Percentiles rank a stretch among this genome's conserved stretches.
These are phyloP conservation scores for Aphodius sticticus DNA, from an alignment of 2,888 invertebrate genomes.

Conservation along the genomic window DNA sequence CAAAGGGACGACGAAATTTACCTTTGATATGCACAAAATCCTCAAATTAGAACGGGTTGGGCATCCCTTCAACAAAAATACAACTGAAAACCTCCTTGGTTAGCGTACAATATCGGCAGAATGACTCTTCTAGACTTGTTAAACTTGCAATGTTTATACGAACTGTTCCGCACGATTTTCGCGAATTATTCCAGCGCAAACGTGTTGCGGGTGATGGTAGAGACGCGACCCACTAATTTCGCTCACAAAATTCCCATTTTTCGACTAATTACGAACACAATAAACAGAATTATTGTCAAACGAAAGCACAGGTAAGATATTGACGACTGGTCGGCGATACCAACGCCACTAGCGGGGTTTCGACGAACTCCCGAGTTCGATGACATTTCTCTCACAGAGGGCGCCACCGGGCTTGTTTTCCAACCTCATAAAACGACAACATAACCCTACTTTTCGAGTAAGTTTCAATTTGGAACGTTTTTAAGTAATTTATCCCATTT, in stretches of 20 bases:
- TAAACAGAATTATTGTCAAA: constrained; percentile 58
- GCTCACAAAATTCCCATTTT: constrained; percentile 31
- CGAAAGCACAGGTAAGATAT: constrained; percentile 53
- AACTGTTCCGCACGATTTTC: not conserved
- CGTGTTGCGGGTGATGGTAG: constrained; percentile 31
- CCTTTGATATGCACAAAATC: not conserved
- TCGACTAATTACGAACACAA: constrained; percentile 45
- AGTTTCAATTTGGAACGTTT: too few relatives aligned
- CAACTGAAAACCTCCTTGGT: not conserved
- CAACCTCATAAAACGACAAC: not conserved
- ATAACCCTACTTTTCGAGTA: not conserved
- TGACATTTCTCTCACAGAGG: not conserved
- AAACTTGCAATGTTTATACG: not conserved
- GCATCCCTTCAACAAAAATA: not conserved
- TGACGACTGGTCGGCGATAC: constrained; percentile 52
- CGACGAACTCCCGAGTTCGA: not conserved
- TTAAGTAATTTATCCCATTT: too few relatives aligned
- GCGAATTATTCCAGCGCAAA: constrained; percentile 25
- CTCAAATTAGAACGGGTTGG: not conserved
- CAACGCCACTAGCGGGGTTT: constrained; percentile 43
- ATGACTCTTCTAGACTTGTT: not conserved
- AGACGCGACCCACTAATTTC: constrained; percentile 23
- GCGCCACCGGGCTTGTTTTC: constrained; percentile 25
- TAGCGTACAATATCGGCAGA: not conserved
- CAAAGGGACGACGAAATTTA: not conserved